Evolutionary conservation across 2,113 vertebrate genomes (phyloP).

Genomic region (Calidris pygmaea): DNA sequence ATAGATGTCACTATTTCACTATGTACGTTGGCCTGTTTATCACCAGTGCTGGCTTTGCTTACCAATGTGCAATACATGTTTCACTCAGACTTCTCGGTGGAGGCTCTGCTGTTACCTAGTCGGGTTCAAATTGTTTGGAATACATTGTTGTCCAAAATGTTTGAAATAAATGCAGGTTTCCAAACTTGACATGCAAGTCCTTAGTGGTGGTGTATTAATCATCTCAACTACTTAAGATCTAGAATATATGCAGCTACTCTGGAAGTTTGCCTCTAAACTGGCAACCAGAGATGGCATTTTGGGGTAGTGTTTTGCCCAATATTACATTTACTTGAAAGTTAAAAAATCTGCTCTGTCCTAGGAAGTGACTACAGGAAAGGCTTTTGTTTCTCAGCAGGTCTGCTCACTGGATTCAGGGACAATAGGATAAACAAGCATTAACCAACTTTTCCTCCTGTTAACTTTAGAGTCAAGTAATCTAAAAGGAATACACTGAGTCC

Average conservation of each 20-base stretch:
- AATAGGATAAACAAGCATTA: neutral
- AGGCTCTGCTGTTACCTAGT: neutral
- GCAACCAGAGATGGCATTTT: neutral
- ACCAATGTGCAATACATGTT: neutral
- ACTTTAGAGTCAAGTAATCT: neutral
- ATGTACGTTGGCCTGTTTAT: neutral
- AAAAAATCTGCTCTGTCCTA: neutral
- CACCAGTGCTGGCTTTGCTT: neutral
- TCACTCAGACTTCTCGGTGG: neutral
- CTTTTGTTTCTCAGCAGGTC: neutral
- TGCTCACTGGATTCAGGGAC: neutral
- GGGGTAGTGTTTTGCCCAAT: neutral
- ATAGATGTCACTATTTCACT: constrained; percentile 46
- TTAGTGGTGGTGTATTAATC: neutral
- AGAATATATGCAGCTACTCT: neutral
- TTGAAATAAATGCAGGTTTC: neutral
- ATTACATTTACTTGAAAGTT: neutral
- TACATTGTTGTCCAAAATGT: neutral
- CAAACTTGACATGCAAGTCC: neutral
- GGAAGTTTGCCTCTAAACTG: neutral
- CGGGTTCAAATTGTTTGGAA: neutral
- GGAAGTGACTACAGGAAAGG: neutral
- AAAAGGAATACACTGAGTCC: neutral
- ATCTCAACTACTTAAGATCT: neutral
- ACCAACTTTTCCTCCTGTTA: neutral